Evolutionary conservation across 2,113 vertebrate genomes (phyloP), one percentile per base, ranked within the genome.

Genomic region (Myiopsitta monachus): DNA sequence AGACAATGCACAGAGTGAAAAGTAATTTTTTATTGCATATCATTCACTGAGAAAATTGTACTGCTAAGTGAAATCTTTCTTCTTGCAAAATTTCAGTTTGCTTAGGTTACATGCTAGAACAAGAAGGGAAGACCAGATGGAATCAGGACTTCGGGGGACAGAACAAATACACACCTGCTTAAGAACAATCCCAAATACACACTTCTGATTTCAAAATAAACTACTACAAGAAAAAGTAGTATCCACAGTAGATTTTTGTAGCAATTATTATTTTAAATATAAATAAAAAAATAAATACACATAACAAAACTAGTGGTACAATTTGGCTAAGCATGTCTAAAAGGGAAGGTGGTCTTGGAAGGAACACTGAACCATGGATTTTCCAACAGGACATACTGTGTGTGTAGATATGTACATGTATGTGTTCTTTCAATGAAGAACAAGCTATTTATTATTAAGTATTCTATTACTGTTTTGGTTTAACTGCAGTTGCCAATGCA

Each of bases 331-430:
- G 49, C 1, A 33, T 1, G 11, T 67, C 18, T 33, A 49, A 76
- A 26, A 54, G 3, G 14, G 23, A 84, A 28, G 4, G 3, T 51
- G 18, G 0, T 63, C 19, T 82, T 7, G 9, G 11, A 67, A 84
- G 8, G 5, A 33, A 79, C 11, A 23, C 2, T 6, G 8, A 63
- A 49, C 3, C 22, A 28, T 1, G 1, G 4, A 14, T 75, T 87
- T 91, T 57, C 18, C 51, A 62, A 17, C 1, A 46, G 63, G 30
- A 3, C 9, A 2, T 14, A 19, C 2, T 17, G 0, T 26, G 3
- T 41, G 4, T 38, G 7, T 24, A 43, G 8, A 19, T 33, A 52
- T 3, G 9, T 54, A 8, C 19, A 67, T 1, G 1, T 9, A 9
- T 23, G 2, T 82, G 5, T 59, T 75, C 18, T 10, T 75, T 82